Evolutionary conservation across 2,113 vertebrate species (phyloP).

Genomic region (Lagenorhynchus albirostris): DNA sequence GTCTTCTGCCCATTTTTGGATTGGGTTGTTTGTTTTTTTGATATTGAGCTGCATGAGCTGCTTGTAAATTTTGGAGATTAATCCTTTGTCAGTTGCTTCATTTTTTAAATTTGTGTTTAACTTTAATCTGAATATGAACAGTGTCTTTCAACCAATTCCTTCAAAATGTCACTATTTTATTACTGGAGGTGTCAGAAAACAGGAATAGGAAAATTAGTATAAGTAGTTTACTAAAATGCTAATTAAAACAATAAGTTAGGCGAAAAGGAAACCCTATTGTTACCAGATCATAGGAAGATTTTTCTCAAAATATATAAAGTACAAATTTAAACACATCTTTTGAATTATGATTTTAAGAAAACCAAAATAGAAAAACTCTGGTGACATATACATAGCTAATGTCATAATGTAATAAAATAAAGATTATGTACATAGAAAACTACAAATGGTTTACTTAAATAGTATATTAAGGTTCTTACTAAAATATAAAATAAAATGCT

Average conservation of each 20-base stretch:
- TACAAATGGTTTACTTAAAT: not conserved
- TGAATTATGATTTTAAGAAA: not conserved
- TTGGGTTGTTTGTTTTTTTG: too few species aligned
- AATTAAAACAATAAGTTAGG: slow-evolving; percentile 19
- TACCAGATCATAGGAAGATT: not conserved
- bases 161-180: not conserved
- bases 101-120: slow-evolving; percentile 8
- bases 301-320: not conserved
- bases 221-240: not conserved
- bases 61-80: too few species aligned
- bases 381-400: not conserved
- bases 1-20: too few species aligned
- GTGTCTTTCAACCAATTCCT: not conserved
- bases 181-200: not conserved
- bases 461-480: not conserved
- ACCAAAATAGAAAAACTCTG: not conserved
- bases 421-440: not conserved
- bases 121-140: not conserved
- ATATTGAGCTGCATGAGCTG: too few species aligned
- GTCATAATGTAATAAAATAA: not conserved
- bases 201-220: not conserved
- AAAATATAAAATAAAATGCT: slow-evolving; percentile 9
- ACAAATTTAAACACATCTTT: not conserved
- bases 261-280: not conserved
- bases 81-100: too few species aligned